Evolutionary conservation across 2,797 vertebrate genomes (phyloP), one percentile per base, ranked within the genome.

Genomic region (Nannoperca australis): DNA sequence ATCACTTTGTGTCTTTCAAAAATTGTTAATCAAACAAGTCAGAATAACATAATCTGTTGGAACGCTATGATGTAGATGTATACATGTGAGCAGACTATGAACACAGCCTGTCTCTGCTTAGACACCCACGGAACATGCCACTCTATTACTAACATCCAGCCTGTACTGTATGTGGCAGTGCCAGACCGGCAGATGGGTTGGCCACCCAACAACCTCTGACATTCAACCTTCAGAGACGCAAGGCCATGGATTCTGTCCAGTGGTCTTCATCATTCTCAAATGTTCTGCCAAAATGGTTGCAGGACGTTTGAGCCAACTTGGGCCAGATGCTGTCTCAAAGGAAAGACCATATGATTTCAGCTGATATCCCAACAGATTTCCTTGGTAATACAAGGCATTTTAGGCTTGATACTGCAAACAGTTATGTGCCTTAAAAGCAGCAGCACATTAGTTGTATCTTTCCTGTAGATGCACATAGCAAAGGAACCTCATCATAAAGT

Each of bases 141-240:
- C 76, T 77, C 81, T 36, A 71, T 68, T 81, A 62, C 78, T 72
- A 76, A 71, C 77, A 60, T 80, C 62, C 83, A 79, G 84, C 36
- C 74, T 85, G 82, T 53, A 70, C 71, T 85, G 75, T 70, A 67
- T 76, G 79, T 27, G 68, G 24, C 44, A 22, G 60, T 66, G 87
- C 88, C 91, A 93, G 79, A 49, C 32, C 0, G 62, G 72, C 93
- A 92, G 90, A 93, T 91, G 90, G 90, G 84, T 81, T 60, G 82
- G 73, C 78, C 82, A 81, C 59, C 77, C 71, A 14, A 27, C 13
- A 55, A 93, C 91, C 91, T 91, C 83, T 83, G 90, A 92, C 92
- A 78, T 81, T 89, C 73, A 79, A 89, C 89, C 88, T 88, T 88
- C 75, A 59, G 79, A 79, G 78, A 84, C 36, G 71, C 77, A 45